A percentile compares a stretch with the other conserved stretches of the same genome.
Evolutionary conservation across 2,888 invertebrate species (phyloP).

Genomic region (Philereme vetulata): DNA sequence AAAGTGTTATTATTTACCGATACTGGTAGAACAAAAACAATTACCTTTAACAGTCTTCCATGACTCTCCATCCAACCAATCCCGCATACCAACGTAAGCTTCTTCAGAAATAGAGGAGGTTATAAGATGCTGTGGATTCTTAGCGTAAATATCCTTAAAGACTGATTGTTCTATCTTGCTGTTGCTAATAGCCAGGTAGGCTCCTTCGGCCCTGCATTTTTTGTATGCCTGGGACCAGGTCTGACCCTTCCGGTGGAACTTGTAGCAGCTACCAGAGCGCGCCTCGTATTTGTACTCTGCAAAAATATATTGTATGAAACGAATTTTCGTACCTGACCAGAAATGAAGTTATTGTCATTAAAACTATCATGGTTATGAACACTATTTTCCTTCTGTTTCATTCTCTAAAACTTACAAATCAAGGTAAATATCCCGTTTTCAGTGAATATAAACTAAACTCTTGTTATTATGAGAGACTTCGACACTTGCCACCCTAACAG

Average conservation of each 20-base stretch:
- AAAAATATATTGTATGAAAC: not conserved
- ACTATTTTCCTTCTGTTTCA: too few species aligned
- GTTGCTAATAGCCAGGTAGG: slow-evolving; percentile 16
- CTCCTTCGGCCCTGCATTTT: slow-evolving; percentile 9
- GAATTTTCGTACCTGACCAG: too few species aligned
- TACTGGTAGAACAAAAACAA: not conserved
- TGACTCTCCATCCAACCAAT: slow-evolving; percentile 7
- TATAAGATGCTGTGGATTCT: not conserved
- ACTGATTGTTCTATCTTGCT: slow-evolving; percentile 6
- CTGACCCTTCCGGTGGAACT: slow-evolving; percentile 12
- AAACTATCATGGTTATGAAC: too few species aligned
- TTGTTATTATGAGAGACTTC: too few species aligned
- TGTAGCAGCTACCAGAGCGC: slow-evolving; percentile 20
- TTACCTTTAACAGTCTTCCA: slow-evolving; percentile 8
- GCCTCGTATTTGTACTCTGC: slow-evolving; percentile 13
- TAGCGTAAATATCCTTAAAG: slow-evolving; percentile 5
- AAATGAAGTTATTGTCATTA: too few species aligned
- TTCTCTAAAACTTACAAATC: too few species aligned
- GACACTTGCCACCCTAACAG: too few species aligned
- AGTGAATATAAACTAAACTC: too few species aligned
- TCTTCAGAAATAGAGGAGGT: not conserved
- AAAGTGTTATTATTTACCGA: too few species aligned
- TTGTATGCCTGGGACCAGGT: slow-evolving; percentile 8
- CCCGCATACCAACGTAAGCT: slow-evolving; percentile 5
- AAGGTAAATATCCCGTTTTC: too few species aligned